Conservation (phyloP, 2,113 vertebrate species). For the Urocynchramus pylzowi region DNA sequence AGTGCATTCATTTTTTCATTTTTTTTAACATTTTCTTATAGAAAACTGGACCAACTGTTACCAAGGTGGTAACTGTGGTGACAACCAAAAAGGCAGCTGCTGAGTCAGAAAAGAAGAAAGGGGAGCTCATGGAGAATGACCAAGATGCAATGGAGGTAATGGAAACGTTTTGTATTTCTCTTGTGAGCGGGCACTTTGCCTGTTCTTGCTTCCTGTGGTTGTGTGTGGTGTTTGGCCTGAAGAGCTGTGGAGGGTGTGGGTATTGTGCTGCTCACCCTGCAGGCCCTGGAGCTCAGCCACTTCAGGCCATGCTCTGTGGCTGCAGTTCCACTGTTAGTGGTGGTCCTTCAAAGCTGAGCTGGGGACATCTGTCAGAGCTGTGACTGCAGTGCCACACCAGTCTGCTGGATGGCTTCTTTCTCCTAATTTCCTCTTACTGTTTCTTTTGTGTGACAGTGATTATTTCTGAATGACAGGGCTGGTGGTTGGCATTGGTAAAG, state of each 20-base stretch:
- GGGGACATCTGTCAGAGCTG: not conserved
- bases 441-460: not conserved
- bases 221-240: not conserved
- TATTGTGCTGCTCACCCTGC: not conserved
- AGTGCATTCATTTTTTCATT: not conserved
- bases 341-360: not conserved
- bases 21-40: constrained; percentile 46
- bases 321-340: not conserved
- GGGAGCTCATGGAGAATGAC: constrained; percentile 98
- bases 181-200: not conserved
- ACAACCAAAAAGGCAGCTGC: constrained; percentile 88
- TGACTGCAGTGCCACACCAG: not conserved
- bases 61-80: constrained; percentile 93
- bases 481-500: not conserved
- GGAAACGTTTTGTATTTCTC: not conserved
- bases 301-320: not conserved
- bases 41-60: constrained; percentile 90
- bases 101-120: constrained; percentile 93
- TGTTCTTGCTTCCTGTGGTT: not conserved
- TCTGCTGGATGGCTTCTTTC: not conserved
- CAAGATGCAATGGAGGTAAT: constrained; percentile 98
- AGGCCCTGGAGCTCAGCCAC: not conserved
- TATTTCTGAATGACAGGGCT: not conserved
- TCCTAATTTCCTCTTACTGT: not conserved
- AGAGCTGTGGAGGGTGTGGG: not conserved